phyloP scores from a whole-genome alignment of 2,113 vertebrate species.

The Myrmecobius fasciatus region DNA sequence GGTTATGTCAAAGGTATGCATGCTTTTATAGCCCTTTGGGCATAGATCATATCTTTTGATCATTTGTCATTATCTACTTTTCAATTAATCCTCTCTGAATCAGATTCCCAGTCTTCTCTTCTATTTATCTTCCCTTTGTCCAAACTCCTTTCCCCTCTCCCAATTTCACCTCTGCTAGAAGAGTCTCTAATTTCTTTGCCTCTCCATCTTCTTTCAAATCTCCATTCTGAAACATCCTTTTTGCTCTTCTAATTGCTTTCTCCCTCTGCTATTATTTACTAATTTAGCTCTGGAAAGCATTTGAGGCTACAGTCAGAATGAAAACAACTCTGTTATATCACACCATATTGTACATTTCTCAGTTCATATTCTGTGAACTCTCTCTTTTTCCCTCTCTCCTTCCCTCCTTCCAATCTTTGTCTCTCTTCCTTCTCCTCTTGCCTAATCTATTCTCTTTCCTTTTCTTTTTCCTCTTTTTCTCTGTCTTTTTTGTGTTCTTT shows the following conservation, averaged over 20 bases:
- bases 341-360: background rate
- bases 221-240: slow-evolving; percentile 13
- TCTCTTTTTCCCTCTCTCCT: accelerated
- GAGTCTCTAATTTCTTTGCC: background rate
- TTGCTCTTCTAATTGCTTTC: slow-evolving; percentile 18
- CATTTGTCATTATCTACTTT: background rate
- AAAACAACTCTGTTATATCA: background rate
- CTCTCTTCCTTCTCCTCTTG: background rate
- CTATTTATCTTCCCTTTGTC: background rate
- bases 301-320: slow-evolving; percentile 1
- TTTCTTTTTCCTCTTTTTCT: background rate
- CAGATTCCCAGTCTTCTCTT: accelerated
- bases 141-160: background rate
- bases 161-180: accelerated
- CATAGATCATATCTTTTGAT: no score
- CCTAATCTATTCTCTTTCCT: background rate
- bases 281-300: slow-evolving; percentile 56
- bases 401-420: background rate
- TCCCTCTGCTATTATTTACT: slow-evolving; percentile 58
- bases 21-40: no score
- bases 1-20: no score
- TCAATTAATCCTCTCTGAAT: background rate
- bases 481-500: background rate
- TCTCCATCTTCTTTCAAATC: background rate
- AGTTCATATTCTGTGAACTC: background rate